Evolutionary conservation across 2,888 invertebrate genomes (phyloP), one percentile per base, ranked within the genome.

Genomic region (Lasioglossum vierecki): DNA sequence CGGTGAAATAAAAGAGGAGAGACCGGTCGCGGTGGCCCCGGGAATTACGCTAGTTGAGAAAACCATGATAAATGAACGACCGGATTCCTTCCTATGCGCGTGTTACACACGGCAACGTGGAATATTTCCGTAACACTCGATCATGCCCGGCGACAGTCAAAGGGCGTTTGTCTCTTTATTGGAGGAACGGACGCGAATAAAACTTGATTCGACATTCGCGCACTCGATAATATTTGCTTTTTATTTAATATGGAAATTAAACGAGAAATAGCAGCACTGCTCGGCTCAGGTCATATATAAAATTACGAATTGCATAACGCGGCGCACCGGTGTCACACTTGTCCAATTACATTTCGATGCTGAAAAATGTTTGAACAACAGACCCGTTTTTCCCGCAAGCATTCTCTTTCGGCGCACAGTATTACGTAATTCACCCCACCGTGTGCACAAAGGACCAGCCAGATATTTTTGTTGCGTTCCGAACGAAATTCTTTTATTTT

Each of bases 11-110:
- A 75, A 75, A 75, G 39, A 30, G 13, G 11, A 13, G 57, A 57
- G 53, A 9, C 53, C 46, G 46, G 44, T 39, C 15, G 15, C 13
- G 15, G 15, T 15, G 18, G 39, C 8, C 35, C 44, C 46, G 46
- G 22, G 60, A 79, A 83, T 83, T 76, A 41, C 70, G 39, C n/a
- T 70, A 72, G 76, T 84, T 63, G 71, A 22, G 18, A 35, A 41
- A 70, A 22, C 53, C 78, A 70, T 78, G 71, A 76, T 66, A 75
- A 84, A 13, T 18, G 57, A 82, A 78, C 60, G 77, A 78, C 26
- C 70, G 63, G 44, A 30, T 63, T 30, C 49, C 63, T 53, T 2
- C 39, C n/a, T 57, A 11, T 57, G n/a, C 57, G 57, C n/a, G n/a
- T 11, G n/a, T 11, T 57, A 57, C 57, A 57, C n/a, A 11, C 22